Evolutionary conservation across 2,797 vertebrate genomes (phyloP).

Genomic region (Pantherophis vulpinus): DNA sequence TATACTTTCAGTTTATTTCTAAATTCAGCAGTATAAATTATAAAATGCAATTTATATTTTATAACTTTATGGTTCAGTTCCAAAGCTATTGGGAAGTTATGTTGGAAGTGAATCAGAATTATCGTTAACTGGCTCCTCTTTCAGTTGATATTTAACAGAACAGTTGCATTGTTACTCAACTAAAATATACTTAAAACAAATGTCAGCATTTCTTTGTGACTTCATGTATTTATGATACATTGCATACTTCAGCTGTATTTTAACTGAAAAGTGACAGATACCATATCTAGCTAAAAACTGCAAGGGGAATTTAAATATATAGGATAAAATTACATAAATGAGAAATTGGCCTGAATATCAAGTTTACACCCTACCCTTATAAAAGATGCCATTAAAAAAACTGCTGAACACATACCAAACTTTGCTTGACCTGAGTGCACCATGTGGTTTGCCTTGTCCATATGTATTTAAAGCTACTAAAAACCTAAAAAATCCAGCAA

Average conservation of each 20-base stretch:
- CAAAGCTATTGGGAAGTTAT: constrained; percentile 14
- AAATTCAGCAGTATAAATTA: background rate
- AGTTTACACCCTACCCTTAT: background rate
- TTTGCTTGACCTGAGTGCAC: background rate
- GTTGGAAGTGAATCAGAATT: background rate
- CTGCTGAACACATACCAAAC: background rate
- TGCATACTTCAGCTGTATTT: constrained; percentile 28
- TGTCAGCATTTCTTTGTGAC: constrained; percentile 37
- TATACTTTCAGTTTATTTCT: constrained; percentile 1
- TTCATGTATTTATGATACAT: constrained; percentile 9
- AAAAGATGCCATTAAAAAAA: background rate
- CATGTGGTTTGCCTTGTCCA: background rate
- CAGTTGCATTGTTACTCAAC: background rate
- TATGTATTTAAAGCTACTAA: background rate
- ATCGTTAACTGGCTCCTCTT: constrained; percentile 12
- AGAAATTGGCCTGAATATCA: background rate
- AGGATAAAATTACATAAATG: constrained; percentile 1
- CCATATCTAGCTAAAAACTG: background rate
- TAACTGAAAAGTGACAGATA: background rate
- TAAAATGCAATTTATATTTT: background rate
- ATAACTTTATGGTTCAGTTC: background rate
- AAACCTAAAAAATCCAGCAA: background rate
- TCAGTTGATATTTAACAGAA: constrained; percentile 43
- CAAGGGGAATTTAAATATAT: background rate
- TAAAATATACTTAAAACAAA: constrained; percentile 33